A percentile compares a stretch with the other conserved stretches of the same genome.
Conservation (phyloP, 1,140 invertebrate species). For the Procambarus clarkii region DNA sequence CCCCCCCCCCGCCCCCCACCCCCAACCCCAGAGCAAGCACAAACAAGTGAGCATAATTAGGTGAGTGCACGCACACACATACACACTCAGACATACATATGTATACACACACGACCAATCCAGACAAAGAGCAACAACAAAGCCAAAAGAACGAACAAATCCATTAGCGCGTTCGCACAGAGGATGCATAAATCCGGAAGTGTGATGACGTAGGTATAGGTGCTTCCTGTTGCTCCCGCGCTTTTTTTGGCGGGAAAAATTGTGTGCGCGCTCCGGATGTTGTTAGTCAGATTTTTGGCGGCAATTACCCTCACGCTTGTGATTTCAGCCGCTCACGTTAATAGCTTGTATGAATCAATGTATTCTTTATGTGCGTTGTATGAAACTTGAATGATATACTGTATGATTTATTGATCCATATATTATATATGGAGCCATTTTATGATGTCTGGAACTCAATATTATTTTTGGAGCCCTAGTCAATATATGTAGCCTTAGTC, state of each 20-base stretch:
- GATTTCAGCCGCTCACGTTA: not conserved
- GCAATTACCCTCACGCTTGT: not conserved
- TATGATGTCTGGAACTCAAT: too few relatives aligned
- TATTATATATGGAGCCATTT: too few relatives aligned
- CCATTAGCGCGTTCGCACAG: not conserved
- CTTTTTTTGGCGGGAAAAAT: not conserved
- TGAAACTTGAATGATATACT: too few relatives aligned
- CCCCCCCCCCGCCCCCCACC: too few relatives aligned
- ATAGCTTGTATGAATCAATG: not conserved
- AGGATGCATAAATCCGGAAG: not conserved
- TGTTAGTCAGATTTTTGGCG: slow-evolving; percentile 1
- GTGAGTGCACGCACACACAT: too few relatives aligned
- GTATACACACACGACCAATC: too few relatives aligned
- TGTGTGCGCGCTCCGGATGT: not conserved
- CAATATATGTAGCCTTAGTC: not conserved
- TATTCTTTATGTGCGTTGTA: not conserved
- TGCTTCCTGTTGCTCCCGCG: not conserved
- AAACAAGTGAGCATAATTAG: too few relatives aligned
- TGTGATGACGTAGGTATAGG: not conserved
- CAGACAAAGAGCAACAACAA: too few relatives aligned
- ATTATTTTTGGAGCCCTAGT: not conserved
- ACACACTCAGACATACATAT: too few relatives aligned
- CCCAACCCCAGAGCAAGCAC: too few relatives aligned
- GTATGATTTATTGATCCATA: too few relatives aligned
- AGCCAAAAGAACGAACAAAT: too few relatives aligned